Evolutionary conservation across 1,140 invertebrate genomes (phyloP).

Genomic region (Apis florea): DNA sequence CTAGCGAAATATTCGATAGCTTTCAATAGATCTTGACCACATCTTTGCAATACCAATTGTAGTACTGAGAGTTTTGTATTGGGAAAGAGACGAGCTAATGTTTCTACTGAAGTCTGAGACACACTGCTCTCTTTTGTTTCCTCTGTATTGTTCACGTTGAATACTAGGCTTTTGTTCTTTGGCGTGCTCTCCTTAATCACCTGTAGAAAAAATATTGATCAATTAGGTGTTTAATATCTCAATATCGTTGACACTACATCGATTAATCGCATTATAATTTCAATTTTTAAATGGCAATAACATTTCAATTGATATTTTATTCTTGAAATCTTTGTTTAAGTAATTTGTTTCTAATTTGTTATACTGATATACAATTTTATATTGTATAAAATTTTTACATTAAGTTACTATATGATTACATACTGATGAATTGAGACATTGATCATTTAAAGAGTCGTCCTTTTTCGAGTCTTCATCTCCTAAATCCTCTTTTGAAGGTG

Average conservation of each 20-base stretch:
- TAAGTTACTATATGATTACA: not conserved
- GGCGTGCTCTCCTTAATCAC: not conserved
- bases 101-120: slow-evolving; percentile 88
- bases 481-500: not conserved
- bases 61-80: slow-evolving; percentile 92
- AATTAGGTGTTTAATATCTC: not conserved
- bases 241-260: not conserved
- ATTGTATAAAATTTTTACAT: not conserved
- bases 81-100: slow-evolving; percentile 92
- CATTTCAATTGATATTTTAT: not conserved
- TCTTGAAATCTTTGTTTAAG: not conserved
- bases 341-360: not conserved
- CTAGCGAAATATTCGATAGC: slow-evolving; percentile 86
- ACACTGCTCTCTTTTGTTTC: slow-evolving; percentile 66
- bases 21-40: slow-evolving; percentile 92
- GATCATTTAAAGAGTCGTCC: not conserved
- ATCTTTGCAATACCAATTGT: slow-evolving; percentile 91
- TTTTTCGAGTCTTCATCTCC: slow-evolving; percentile 27
- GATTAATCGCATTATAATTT: not conserved
- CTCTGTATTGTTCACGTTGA: slow-evolving; percentile 47
- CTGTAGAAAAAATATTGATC: not conserved
- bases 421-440: slow-evolving; percentile 15
- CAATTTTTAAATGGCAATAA: not conserved
- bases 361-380: not conserved
- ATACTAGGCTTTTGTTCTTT: slow-evolving; percentile 39